These are phyloP conservation scores for Scortum barcoo DNA, from an alignment of 2,113 vertebrate species.

Conservation along the genomic window DNA sequence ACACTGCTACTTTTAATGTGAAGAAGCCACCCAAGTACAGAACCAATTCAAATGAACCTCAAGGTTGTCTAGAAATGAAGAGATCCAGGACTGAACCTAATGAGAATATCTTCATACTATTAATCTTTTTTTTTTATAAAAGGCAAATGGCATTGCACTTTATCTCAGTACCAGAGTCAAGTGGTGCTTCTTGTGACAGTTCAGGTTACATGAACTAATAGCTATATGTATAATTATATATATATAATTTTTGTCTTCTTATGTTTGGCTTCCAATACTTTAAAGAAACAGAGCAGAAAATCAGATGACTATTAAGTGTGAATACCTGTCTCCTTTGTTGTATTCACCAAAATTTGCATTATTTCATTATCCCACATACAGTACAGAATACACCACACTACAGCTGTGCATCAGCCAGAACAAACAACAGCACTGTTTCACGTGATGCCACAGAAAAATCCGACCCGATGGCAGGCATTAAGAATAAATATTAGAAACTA, in stretches of 20 bases:
- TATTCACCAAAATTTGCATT: not conserved
- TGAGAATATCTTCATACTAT: not conserved
- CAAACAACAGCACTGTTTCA: too few species aligned
- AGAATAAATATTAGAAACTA: too few species aligned
- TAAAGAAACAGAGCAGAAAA: not conserved
- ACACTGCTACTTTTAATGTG: constrained; percentile 21
- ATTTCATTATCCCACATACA: too few species aligned
- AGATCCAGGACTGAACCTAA: not conserved
- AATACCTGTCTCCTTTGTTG: not conserved
- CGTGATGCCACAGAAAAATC: too few species aligned
- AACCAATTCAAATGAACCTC: constrained; percentile 20
- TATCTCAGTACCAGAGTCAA: not conserved
- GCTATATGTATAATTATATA: not conserved
- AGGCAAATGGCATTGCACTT: not conserved
- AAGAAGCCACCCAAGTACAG: not conserved
- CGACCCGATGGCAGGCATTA: too few species aligned
- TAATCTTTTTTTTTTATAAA: not conserved
- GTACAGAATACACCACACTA: too few species aligned
- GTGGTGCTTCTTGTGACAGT: not conserved
- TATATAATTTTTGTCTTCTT: not conserved
- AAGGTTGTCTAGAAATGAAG: constrained; percentile 14
- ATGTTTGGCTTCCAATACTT: not conserved
- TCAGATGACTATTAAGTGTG: not conserved
- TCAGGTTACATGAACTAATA: not conserved
- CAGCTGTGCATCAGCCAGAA: too few species aligned